Evolutionary conservation across 2,113 vertebrate species (phyloP).

Genomic region (Hyla sarda): DNA sequence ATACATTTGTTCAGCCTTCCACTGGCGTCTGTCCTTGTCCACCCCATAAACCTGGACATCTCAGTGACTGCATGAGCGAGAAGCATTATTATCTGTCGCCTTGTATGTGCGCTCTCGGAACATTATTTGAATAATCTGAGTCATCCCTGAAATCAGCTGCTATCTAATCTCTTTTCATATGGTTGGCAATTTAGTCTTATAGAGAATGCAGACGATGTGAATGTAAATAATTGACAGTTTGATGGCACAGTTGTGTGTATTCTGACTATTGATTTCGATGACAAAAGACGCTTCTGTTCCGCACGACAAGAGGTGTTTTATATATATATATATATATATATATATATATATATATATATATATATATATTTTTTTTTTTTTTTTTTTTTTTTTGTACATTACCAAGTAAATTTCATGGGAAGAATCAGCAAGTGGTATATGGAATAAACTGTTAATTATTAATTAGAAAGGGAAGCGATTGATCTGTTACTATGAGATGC

Average conservation of each 20-base stretch:
- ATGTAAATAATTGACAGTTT: neutral
- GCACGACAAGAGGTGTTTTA: neutral
- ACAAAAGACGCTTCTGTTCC: neutral
- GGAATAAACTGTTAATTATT: slow-evolving; percentile 1
- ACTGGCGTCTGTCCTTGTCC: neutral
- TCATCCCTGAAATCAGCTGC: neutral
- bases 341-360: too few relatives aligned
- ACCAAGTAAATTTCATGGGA: neutral
- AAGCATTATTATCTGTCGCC: neutral
- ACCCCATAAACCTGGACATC: neutral
- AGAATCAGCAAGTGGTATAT: neutral
- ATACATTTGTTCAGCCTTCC: neutral
- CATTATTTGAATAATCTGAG: neutral
- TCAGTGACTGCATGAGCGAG: neutral
- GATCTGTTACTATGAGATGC: slow-evolving; percentile 6
- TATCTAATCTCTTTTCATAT: neutral
- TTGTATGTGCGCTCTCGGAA: neutral
- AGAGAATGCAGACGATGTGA: neutral
- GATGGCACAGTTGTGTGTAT: neutral
- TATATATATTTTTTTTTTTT: neutral
- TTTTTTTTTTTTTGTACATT: neutral
- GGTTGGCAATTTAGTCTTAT: neutral
- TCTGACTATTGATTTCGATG: neutral
- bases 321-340: too few relatives aligned
- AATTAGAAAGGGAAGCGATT: neutral